These are phyloP conservation scores for Ciconia stormi DNA, from an alignment of 2,113 vertebrate species.

Conservation along the genomic window DNA sequence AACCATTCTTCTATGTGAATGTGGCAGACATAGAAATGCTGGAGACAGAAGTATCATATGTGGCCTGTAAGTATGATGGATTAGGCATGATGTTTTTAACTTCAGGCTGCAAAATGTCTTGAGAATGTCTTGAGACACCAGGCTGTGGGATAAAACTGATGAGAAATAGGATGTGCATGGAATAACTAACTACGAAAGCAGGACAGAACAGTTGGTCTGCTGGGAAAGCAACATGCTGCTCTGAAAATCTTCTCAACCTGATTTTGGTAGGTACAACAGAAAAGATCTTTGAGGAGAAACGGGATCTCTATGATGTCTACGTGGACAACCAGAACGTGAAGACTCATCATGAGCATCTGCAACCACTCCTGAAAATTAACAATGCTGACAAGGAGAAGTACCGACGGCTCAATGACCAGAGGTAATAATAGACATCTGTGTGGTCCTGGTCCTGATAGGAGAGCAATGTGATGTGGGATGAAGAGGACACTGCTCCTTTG, in stretches of 20 bases:
- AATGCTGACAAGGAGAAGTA: conserved; percentile 92
- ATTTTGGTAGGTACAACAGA: conserved; percentile 89
- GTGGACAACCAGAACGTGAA: conserved; percentile 99
- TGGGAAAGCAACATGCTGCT: background rate
- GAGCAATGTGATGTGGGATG: background rate
- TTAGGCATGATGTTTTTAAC: background rate
- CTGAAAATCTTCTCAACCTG: background rate
- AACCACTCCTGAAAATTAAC: conserved; percentile 90
- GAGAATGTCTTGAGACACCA: background rate
- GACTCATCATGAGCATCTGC: conserved; percentile 87
- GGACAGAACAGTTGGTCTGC: background rate
- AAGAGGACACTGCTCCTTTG: background rate
- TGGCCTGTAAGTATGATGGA: conserved; percentile 88
- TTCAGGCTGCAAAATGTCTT: background rate
- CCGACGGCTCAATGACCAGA: conserved; percentile 93
- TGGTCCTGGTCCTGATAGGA: background rate
- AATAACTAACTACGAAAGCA: background rate
- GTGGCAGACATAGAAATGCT: conserved; percentile 92
- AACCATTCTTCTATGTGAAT: conserved; percentile 97
- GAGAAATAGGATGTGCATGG: background rate
- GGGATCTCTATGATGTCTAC: conserved; percentile 92
- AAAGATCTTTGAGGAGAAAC: conserved; percentile 98
- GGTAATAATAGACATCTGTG: conserved; percentile 67
- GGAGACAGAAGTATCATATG: conserved; percentile 91
- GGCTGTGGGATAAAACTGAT: background rate